Evolutionary conservation across 2,888 invertebrate genomes (phyloP).

Genomic region (Dastarcus helophoroides): DNA sequence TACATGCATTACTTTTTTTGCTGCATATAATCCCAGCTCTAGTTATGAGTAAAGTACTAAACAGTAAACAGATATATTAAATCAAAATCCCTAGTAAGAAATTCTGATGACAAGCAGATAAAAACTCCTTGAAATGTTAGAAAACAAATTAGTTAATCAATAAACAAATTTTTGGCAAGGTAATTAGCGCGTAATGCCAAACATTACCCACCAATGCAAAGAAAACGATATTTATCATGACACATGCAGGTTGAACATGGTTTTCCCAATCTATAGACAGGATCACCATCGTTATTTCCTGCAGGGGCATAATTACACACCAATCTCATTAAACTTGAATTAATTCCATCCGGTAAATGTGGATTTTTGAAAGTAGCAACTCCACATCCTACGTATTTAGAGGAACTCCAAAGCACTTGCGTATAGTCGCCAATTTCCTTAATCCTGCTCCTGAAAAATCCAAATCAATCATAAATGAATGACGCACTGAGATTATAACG

Average conservation of each 20-base stretch:
- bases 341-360: neutral
- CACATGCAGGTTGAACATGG: constrained; percentile 10
- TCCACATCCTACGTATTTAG: constrained; percentile 8
- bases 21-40: too few species aligned
- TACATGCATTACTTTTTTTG: too few species aligned
- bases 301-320: constrained; percentile 11
- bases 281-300: constrained; percentile 6
- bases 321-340: neutral
- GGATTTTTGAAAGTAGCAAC: constrained; percentile 5
- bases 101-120: too few species aligned
- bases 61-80: too few species aligned
- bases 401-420: constrained; percentile 7
- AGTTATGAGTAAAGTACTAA: too few species aligned
- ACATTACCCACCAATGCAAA: constrained; percentile 4
- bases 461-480: neutral
- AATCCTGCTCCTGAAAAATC: neutral
- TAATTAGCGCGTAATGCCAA: too few species aligned
- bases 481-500: neutral
- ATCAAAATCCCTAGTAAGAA: too few species aligned
- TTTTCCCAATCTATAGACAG: constrained; percentile 11
- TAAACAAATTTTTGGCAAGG: too few species aligned
- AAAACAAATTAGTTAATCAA: too few species aligned
- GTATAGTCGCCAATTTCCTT: constrained; percentile 4
- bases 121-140: too few species aligned
- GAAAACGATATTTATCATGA: constrained; percentile 4